Evolutionary conservation across 2,888 invertebrate species (phyloP).

Genomic region (Drosophila anomalipes): DNA sequence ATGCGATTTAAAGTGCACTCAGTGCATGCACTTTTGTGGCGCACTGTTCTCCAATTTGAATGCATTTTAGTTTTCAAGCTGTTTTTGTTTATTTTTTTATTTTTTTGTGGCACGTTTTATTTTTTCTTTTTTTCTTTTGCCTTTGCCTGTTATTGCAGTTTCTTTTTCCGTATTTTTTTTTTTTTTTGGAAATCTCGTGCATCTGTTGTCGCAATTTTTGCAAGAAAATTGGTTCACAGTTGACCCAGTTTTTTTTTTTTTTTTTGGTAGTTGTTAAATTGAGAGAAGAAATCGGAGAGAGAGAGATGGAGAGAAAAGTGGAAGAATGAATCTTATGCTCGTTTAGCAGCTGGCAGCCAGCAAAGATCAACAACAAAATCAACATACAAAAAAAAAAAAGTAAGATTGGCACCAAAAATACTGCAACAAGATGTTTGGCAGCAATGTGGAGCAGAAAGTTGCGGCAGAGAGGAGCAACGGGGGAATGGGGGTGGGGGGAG

Average conservation of each 20-base stretch:
- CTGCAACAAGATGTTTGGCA: constrained; percentile 56
- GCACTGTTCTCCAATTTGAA: constrained; percentile 58
- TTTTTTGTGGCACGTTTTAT: constrained; percentile 69
- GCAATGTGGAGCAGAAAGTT: constrained; percentile 47
- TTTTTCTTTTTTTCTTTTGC: constrained; percentile 62
- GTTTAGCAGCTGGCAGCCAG: constrained; percentile 58
- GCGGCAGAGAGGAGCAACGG: not conserved
- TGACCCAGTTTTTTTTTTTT: constrained; percentile 68
- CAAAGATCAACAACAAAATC: constrained; percentile 7
- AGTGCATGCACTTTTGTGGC: constrained; percentile 53
- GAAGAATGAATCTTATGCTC: constrained; percentile 60
- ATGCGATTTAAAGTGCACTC: constrained; percentile 80
- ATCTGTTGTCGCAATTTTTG: constrained; percentile 76
- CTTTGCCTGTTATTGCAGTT: constrained; percentile 64
- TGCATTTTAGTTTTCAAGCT: constrained; percentile 61
- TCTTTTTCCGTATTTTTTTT: constrained; percentile 48
- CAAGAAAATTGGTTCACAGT: constrained; percentile 76
- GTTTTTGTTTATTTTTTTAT: constrained; percentile 33
- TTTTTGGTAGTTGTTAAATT: constrained; percentile 45
- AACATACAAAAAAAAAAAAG: constrained; percentile 27
- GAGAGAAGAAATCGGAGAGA: constrained; percentile 15
- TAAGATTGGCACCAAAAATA: constrained; percentile 62
- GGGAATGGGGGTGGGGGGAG: not conserved
- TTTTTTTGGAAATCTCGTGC: constrained; percentile 55
- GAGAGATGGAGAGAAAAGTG: constrained; percentile 15